Percentiles rank a stretch among this genome's conserved stretches.
Evolutionary conservation across 2,797 vertebrate species (phyloP).

Genomic region (Capromys pilorides): DNA sequence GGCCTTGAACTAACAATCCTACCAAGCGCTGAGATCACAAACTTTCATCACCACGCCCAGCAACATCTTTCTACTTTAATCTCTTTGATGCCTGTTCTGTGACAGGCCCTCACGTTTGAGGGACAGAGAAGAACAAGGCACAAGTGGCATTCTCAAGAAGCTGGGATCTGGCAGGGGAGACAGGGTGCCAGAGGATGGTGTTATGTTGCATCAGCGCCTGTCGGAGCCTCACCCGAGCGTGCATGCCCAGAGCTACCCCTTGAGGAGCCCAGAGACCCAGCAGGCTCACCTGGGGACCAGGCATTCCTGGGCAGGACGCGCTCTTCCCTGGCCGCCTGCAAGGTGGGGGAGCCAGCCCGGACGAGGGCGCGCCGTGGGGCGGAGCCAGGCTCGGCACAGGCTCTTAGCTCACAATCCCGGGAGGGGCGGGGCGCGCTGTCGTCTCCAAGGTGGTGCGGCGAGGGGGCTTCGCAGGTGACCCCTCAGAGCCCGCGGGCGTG

Average conservation of each 20-base stretch:
- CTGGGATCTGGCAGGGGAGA: not conserved
- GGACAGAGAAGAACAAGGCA: not conserved
- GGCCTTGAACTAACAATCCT: not conserved
- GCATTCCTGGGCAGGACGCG: not conserved
- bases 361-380: no score
- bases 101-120: not conserved
- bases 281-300: conserved; percentile 59
- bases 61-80: not conserved
- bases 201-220: not conserved
- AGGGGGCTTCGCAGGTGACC: not conserved
- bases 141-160: not conserved
- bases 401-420: conserved; percentile 79
- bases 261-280: not conserved
- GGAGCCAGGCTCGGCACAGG: not conserved
- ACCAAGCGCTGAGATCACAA: not conserved
- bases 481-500: not conserved
- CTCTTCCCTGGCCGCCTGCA: not conserved
- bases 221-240: not conserved
- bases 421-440: conserved; percentile 25
- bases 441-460: fast-evolving
- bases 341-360: not conserved
- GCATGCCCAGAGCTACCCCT: not conserved
- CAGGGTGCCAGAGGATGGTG: no score
- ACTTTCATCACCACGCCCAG: not conserved
- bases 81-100: not conserved